Conservation (phyloP, 2,797 vertebrate species). For the Falco berigora region DNA sequence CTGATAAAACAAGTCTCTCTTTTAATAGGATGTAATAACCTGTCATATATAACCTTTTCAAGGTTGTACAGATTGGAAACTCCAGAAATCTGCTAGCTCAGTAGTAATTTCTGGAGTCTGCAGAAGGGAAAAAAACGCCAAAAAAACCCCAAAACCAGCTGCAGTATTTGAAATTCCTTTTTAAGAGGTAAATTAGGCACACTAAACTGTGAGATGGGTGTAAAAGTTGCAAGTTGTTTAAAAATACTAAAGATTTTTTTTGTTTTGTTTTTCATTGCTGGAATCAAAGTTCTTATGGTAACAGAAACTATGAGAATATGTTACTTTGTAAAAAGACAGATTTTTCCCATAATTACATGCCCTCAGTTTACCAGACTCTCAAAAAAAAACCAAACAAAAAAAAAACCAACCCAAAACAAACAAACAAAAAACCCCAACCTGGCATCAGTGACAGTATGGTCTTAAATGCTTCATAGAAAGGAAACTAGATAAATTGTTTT, state of each 20-base stretch:
- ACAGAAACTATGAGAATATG: neutral
- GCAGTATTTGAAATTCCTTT: neutral
- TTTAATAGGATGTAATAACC: neutral
- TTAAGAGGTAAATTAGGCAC: neutral
- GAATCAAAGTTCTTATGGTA: neutral
- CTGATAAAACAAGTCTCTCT: neutral
- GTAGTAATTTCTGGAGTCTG: neutral
- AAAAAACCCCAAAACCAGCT: rapidly evolving
- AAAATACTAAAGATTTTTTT: neutral
- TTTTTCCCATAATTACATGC: neutral
- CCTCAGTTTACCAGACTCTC: neutral
- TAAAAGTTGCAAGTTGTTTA: neutral
- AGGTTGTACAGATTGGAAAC: neutral
- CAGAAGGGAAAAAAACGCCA: neutral
- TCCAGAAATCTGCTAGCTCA: neutral
- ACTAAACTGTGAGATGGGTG: neutral
- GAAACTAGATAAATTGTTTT: neutral
- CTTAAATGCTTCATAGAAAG: neutral
- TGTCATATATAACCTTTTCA: neutral
- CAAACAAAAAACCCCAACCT: neutral
- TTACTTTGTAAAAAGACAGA: neutral
- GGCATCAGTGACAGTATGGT: neutral
- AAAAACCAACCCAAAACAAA: no score
- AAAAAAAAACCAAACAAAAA: neutral
- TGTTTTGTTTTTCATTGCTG: neutral